Conservation (phyloP, 1,140 invertebrate genomes). For the Brachionus rubens region DNA sequence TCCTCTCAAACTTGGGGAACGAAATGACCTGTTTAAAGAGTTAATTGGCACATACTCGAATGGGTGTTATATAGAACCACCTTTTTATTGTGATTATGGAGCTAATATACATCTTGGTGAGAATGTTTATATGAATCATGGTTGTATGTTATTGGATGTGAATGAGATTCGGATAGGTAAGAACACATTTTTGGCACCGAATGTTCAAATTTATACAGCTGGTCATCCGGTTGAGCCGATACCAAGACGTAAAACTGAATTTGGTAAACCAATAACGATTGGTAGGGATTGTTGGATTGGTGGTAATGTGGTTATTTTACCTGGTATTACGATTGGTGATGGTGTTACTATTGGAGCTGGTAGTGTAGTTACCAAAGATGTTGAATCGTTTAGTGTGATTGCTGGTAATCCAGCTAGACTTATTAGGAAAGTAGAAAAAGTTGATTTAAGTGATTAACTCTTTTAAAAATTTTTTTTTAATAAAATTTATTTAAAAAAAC, state of each 20-base stretch:
- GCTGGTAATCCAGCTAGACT: slow-evolving; percentile 51
- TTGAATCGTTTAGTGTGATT: slow-evolving; percentile 49
- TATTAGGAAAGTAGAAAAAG: slow-evolving; percentile 47
- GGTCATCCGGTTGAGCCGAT: slow-evolving; percentile 48
- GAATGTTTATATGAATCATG: slow-evolving; percentile 49
- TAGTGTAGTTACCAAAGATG: slow-evolving; percentile 50
- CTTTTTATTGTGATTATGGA: slow-evolving; percentile 39
- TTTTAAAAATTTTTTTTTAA: too few relatives aligned
- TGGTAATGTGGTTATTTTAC: slow-evolving; percentile 48
- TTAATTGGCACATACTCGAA: neutral
- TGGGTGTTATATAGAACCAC: slow-evolving; percentile 12
- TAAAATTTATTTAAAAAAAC: too few relatives aligned
- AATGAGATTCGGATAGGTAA: slow-evolving; percentile 49
- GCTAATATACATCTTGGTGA: slow-evolving; percentile 47
- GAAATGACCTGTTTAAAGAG: neutral
- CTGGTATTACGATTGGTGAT: slow-evolving; percentile 52
- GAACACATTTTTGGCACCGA: slow-evolving; percentile 48
- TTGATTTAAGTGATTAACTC: slow-evolving; percentile 10
- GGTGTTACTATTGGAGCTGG: slow-evolving; percentile 50
- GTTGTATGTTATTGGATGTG: slow-evolving; percentile 50
- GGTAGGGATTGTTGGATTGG: slow-evolving; percentile 51
- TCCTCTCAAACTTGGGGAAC: neutral
- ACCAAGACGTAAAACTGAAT: slow-evolving; percentile 12
- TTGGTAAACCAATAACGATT: slow-evolving; percentile 28
- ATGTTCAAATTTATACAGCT: slow-evolving; percentile 49